Conservation (phyloP, 2,113 vertebrate species). For the Chamaetylas fuelleborni region DNA sequence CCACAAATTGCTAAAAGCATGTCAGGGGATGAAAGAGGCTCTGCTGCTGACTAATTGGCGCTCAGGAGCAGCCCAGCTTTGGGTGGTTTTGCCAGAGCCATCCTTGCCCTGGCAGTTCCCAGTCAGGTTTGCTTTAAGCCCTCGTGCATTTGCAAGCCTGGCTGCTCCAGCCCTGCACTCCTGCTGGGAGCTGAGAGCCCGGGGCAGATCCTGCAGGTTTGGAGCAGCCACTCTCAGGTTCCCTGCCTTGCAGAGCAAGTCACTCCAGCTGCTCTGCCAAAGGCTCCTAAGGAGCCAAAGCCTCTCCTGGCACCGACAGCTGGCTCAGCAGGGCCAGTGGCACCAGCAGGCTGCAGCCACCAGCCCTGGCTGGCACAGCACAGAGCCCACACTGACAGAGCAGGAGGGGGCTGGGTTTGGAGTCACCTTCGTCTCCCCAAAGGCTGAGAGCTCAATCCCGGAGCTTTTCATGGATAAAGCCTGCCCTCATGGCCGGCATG, state of each 20-base stretch:
- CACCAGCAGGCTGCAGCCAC: not conserved
- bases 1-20: not conserved
- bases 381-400: not conserved
- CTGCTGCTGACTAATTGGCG: not conserved
- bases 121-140: not conserved
- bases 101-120: not conserved
- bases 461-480: not conserved
- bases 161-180: not conserved
- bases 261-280: not conserved
- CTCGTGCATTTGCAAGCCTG: not conserved
- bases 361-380: not conserved
- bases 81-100: not conserved
- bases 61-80: not conserved
- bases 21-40: not conserved
- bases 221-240: not conserved
- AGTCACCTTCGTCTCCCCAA: not conserved
- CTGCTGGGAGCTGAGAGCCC: not conserved
- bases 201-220: not conserved
- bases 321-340: not conserved
- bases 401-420: not conserved
- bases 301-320: not conserved
- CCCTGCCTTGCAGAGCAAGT: not conserved
- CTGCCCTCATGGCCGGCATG: accelerated
- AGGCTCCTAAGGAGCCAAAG: not conserved
- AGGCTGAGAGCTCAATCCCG: not conserved